These are phyloP conservation scores for Trididemnum clinides DNA, from an alignment of 23 tunicate genomes.

Conservation along the genomic window DNA sequence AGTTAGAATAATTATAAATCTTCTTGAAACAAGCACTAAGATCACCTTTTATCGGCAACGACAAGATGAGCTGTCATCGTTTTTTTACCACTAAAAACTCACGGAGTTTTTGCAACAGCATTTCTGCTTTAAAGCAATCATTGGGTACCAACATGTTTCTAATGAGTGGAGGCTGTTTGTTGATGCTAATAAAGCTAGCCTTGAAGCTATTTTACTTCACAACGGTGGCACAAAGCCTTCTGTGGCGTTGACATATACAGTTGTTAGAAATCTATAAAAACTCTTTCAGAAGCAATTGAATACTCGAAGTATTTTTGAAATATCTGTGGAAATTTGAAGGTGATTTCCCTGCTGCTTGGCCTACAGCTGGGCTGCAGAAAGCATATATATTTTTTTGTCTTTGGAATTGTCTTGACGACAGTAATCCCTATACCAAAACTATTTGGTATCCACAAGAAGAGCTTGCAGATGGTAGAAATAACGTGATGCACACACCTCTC, in stretches of 20 bases:
- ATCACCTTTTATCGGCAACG: no score
- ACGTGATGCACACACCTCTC: conserved; percentile 26
- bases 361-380: conserved; percentile 30
- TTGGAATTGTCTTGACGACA: conserved; percentile 44
- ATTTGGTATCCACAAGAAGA: conserved; percentile 34
- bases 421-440: conserved; percentile 31
- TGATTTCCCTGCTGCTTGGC: conserved; percentile 31
- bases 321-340: conserved; percentile 32
- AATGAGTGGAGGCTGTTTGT: conserved; percentile 5
- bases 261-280: background rate
- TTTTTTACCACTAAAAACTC: no score
- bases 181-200: background rate
- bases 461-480: conserved; percentile 9
- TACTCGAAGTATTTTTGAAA: conserved; percentile 24
- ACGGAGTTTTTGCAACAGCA: no score
- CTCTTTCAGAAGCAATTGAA: background rate
- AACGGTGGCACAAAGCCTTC: background rate
- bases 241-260: no score
- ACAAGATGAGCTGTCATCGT: no score
- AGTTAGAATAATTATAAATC: no score
- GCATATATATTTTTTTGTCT: conserved; percentile 43
- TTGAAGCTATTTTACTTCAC: background rate
- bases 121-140: no score
- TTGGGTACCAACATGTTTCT: no score
- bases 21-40: no score